Base-by-base conservation (phyloP, 1,140 invertebrate genomes). In the Helicoverpa armigera region DNA sequence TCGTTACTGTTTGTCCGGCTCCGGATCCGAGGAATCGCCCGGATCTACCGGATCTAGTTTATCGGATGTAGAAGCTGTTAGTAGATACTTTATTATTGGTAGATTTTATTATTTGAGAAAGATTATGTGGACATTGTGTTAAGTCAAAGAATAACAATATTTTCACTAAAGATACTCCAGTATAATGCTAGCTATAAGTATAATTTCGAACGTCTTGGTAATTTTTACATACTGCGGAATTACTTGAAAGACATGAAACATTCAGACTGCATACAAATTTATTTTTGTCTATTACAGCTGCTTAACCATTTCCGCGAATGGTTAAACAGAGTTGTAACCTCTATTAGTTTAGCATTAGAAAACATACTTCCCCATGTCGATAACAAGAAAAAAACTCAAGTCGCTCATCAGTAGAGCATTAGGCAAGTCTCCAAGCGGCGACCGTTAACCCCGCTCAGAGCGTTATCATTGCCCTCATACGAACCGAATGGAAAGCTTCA, bases 401-500 rank as follows among this genome's bases (percentile, higher is more conserved):
- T 86, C 85, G 83, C 82, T 83, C 86, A 60, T 88, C 87, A 86
- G 82, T 82, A 76, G 73, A 77, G 76, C 89, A 92, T 92, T 92
- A 92, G 89, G 89, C 89, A 90, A 23, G 72, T 80, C 83, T 91
- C 89, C 90, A 92, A 90, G 81, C 73, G 69, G 78, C 80, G 80
- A 80, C 67, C 86, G 89, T 89, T 90, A 88, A 87, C 89, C 89
- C 87, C 83, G 65, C 83, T 87, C 70, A 81, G 82, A 84, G 53
- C 69, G 80, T 84, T 87, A 77, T 67, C 74, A 77, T n/a, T 60
- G 23, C 74, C 51, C 23, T 35, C 60, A 31, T 63, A 77, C 74
- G 1, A 69, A 79, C 78, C 80, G 76, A 84, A 83, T 81, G 72
- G 80, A 87, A 85, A 85, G 84, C 83, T 86, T 81, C 83, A 83